phyloP scores from a whole-genome alignment of 2,113 vertebrate genomes.

The Cephalopholis sonnerati region DNA sequence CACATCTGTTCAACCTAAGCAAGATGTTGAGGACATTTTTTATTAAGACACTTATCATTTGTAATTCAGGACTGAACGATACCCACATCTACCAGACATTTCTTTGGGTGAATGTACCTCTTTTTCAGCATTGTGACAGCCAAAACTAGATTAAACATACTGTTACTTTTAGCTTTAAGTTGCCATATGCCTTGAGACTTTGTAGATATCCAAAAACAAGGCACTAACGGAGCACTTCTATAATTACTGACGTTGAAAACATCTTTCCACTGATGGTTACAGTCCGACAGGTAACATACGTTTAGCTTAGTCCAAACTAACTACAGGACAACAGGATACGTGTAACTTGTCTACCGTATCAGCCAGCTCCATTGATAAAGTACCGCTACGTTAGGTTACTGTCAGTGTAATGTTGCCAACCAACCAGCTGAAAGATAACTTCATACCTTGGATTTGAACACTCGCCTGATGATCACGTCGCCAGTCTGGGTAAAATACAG shows the following conservation, averaged over 20 bases:
- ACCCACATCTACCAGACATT: background rate
- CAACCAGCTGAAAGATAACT: background rate
- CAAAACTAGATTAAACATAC: background rate
- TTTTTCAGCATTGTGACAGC: background rate
- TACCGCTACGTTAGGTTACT: background rate
- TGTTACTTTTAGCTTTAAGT: background rate
- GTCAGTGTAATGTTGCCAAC: background rate
- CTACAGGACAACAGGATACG: background rate
- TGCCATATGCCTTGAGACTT: background rate
- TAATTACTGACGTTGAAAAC: background rate
- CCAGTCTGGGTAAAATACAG: background rate
- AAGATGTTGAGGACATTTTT: background rate
- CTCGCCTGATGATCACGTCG: background rate
- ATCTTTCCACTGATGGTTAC: background rate
- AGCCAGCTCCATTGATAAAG: background rate
- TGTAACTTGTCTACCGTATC: slow-evolving; percentile 2
- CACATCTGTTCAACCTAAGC: background rate
- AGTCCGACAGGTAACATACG: background rate
- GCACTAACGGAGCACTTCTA: too few relatives aligned
- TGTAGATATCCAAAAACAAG: background rate
- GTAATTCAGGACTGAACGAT: background rate
- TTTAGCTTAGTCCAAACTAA: background rate
- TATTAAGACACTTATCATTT: background rate
- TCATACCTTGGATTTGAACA: slow-evolving; percentile 46
- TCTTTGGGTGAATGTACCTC: background rate